phyloP scores from a whole-genome alignment of 1,140 invertebrate species.

The Brachionus sp. region DNA sequence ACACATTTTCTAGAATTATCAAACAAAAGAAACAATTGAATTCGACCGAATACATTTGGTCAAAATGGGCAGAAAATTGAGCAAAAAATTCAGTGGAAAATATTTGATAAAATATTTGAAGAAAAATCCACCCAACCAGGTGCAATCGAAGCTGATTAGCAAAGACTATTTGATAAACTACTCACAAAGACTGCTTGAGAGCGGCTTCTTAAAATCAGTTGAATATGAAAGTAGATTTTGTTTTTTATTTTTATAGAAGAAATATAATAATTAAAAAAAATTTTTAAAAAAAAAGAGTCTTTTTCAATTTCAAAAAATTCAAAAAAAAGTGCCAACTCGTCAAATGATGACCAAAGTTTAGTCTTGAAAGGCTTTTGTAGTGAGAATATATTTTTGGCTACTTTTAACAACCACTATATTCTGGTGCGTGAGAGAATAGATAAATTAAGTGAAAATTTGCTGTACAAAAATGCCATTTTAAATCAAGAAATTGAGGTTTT shows the following conservation, averaged over 20 bases:
- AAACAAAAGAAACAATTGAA: neutral
- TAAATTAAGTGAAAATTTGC: slow-evolving; percentile 5
- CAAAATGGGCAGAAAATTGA: slow-evolving; percentile 17
- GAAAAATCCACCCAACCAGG: neutral
- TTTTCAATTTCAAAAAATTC: neutral
- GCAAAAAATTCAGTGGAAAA: slow-evolving; percentile 30
- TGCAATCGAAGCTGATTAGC: neutral
- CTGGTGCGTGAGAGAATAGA: neutral
- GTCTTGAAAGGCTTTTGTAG: neutral
- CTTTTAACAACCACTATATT: neutral
- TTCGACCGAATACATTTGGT: slow-evolving; percentile 36
- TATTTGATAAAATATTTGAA: slow-evolving; percentile 29
- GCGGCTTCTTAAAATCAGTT: neutral
- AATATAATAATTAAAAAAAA: neutral
- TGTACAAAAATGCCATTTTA: neutral
- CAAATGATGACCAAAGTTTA: neutral
- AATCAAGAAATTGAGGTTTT: slow-evolving; percentile 35
- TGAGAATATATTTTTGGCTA: slow-evolving; percentile 24
- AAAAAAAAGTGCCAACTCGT: neutral
- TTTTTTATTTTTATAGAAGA: neutral
- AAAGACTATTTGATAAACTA: slow-evolving; percentile 27
- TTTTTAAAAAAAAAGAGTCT: neutral
- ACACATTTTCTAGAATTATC: slow-evolving; percentile 19
- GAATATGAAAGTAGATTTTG: neutral
- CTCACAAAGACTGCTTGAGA: slow-evolving; percentile 11